A percentile compares a stretch with the other conserved stretches of the same genome.
These are phyloP conservation scores for Carduelis carduelis DNA, from an alignment of 2,797 vertebrate genomes.

Conservation along the genomic window DNA sequence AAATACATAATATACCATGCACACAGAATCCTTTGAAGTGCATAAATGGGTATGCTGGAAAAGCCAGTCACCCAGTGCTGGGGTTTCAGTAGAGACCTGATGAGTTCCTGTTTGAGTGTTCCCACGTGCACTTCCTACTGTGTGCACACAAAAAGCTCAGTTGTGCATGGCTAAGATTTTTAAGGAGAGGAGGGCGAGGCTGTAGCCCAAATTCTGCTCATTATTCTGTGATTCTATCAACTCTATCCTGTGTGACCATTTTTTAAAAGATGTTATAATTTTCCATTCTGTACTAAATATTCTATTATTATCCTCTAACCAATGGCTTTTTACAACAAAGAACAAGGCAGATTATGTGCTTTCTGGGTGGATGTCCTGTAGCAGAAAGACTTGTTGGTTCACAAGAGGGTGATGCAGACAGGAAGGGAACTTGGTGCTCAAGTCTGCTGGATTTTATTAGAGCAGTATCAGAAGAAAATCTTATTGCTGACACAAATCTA, in stretches of 20 bases:
- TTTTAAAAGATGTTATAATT: not conserved
- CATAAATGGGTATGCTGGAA: not conserved
- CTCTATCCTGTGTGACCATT: not conserved
- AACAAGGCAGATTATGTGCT: not conserved
- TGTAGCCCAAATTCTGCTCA: not conserved
- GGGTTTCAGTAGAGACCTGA: not conserved
- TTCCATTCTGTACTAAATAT: not conserved
- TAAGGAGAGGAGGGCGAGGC: not conserved
- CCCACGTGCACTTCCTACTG: not conserved
- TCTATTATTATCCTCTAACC: not conserved
- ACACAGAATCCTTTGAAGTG: not conserved
- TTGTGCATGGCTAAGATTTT: not conserved
- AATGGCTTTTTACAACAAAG: not conserved
- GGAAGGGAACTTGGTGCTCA: not conserved
- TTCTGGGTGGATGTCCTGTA: not conserved
- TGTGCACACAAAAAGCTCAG: not conserved
- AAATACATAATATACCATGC: not conserved
- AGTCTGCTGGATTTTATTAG: not conserved
- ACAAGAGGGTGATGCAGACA: not conserved
- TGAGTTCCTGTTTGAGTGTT: not conserved
- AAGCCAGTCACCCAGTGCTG: not conserved
- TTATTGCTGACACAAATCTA: not conserved
- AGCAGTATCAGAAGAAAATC: not conserved
- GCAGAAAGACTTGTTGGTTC: not conserved
- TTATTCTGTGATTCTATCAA: not conserved